Evolutionary conservation across 2,113 vertebrate species (phyloP), one percentile per base, ranked within the genome.

Genomic region (Macquaria ambigua): DNA sequence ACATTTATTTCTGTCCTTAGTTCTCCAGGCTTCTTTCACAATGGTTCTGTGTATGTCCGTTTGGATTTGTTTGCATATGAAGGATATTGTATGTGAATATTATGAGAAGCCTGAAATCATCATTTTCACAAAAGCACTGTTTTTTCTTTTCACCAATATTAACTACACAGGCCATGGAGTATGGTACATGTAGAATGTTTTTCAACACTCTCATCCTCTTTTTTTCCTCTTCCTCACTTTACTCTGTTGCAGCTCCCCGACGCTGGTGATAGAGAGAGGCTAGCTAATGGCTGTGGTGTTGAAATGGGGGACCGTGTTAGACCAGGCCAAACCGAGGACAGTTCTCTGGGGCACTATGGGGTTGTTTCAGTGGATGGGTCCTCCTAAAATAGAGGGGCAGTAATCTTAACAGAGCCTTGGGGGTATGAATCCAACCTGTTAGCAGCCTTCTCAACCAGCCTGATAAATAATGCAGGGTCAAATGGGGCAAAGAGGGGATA

Each of bases 401-500:
- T 50, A 56, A 69, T 84, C 68, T 64, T 79, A 77, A 67, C 79
- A 79, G 50, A 83, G 16, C 43, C 72, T 74, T 6, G 68, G 56
- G 82, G 78, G 78, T 84, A 76, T 75, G 25, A 83, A 77, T 74
- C 74, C 83, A 87, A 86, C 87, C 86, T 82, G 85, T 91, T 89
- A 62, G 55, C 79, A 66, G 82, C 73, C 71, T 74, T 86, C 82
- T 89, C 76, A 66, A 70, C 71, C 28, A 0, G 20, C 61, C 66
- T 87, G 82, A 92, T 92, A 86, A 92, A 93, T 93, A 92, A 93
- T 91, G 87, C 87, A 92, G 82, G 90, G 85, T 91, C 59, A 86
- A 83, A 73, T 28, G 71, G 74, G 73, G 81, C 77, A 72, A 79
- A 81, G 59, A 53, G 84, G 48, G 67, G 71, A 58, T 64, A 43